These are phyloP conservation scores for Hyppa rectilinea DNA, from an alignment of 2,888 invertebrate genomes.

Conservation along the genomic window DNA sequence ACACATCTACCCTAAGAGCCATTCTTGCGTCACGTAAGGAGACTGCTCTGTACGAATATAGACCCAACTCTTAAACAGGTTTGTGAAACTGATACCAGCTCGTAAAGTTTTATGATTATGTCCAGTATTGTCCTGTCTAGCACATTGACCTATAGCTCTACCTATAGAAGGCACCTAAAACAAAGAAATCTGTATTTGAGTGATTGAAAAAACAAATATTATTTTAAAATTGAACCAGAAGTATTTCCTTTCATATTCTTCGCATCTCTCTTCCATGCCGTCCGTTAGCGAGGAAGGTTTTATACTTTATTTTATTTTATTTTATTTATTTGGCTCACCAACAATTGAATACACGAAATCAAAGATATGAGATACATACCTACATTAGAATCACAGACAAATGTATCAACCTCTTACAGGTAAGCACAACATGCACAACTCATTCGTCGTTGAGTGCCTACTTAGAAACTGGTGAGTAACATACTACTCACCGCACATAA, in stretches of 20 bases:
- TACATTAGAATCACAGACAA: too few species aligned
- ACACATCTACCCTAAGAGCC: neutral
- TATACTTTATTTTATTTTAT: too few species aligned
- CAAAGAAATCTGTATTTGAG: neutral
- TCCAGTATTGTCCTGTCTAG: slow-evolving; percentile 22
- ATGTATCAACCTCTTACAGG: too few species aligned
- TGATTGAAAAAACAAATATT: neutral
- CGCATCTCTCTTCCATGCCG: neutral
- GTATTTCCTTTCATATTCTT: neutral
- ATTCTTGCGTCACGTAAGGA: slow-evolving; percentile 21
- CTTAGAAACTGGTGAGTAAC: too few species aligned
- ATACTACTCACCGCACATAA: too few species aligned
- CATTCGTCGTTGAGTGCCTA: too few species aligned
- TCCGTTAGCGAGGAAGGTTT: too few species aligned
- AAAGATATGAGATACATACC: too few species aligned
- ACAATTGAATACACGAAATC: too few species aligned
- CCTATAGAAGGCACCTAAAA: neutral
- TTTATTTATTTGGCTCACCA: too few species aligned
- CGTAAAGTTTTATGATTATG: slow-evolving; percentile 56
- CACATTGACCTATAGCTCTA: slow-evolving; percentile 22
- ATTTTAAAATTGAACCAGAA: neutral
- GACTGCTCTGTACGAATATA: slow-evolving; percentile 29
- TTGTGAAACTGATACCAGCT: slow-evolving; percentile 39
- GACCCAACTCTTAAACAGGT: slow-evolving; percentile 48
- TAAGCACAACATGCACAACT: too few species aligned